Conservation (phyloP, 2,113 vertebrate species). For the Arvicanthis niloticus region DNA sequence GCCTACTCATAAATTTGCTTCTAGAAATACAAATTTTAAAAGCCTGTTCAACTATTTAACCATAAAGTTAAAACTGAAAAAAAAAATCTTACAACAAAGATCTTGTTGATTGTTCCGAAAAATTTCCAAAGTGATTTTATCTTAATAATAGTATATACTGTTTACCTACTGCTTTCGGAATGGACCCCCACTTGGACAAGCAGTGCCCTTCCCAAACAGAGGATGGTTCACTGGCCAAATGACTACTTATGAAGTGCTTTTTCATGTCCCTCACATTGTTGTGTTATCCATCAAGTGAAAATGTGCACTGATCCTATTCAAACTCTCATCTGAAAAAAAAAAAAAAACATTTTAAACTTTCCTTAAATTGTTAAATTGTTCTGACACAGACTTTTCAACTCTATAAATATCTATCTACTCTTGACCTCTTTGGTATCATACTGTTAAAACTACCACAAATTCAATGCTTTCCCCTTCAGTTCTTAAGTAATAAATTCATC, state of each 20-base stretch:
- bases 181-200: background rate
- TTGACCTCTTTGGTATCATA: background rate
- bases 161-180: background rate
- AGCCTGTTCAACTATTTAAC: background rate
- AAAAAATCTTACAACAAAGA: background rate
- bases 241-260: background rate
- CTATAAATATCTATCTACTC: background rate
- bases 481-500: background rate
- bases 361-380: background rate
- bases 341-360: too few species aligned
- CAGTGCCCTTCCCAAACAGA: background rate
- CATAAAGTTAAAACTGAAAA: background rate
- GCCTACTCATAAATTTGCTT: background rate
- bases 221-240: background rate
- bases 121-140: background rate
- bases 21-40: background rate
- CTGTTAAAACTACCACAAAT: background rate
- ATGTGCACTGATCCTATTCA: background rate
- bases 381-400: background rate
- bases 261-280: background rate
- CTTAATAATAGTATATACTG: background rate
- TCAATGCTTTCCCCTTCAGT: background rate
- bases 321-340: background rate
- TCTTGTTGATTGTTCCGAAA: background rate
- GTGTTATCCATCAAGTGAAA: background rate